Percentiles rank a stretch among this genome's conserved stretches.
Conservation (phyloP, 2,797 vertebrate species). For the Psittacula derbiana region DNA sequence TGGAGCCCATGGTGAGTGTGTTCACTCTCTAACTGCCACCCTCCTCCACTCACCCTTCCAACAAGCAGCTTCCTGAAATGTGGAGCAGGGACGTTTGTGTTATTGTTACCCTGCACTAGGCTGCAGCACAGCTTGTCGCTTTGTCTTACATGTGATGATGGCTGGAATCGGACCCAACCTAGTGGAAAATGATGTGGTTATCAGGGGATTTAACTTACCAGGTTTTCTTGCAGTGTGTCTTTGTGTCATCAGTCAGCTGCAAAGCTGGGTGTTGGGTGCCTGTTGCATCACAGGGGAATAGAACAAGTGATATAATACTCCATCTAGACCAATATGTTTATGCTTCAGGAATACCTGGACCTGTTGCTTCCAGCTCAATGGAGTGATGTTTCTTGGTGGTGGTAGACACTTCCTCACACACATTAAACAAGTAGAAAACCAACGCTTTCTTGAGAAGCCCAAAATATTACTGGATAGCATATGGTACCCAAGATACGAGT, state of each 20-base stretch:
- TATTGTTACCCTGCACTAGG: neutral
- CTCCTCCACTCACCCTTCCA: neutral
- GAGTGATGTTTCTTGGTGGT: neutral
- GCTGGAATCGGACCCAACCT: accelerated
- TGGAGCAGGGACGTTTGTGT: neutral
- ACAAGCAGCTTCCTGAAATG: neutral
- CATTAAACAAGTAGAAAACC: neutral
- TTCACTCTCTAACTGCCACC: neutral
- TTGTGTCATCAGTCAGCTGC: neutral
- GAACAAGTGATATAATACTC: neutral
- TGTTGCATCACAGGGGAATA: neutral
- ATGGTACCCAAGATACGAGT: neutral
- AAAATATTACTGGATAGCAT: neutral
- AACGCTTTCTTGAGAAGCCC: neutral
- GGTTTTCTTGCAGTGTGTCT: neutral
- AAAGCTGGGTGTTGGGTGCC: neutral
- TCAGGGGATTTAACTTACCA: neutral
- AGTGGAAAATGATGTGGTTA: neutral
- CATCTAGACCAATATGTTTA: neutral
- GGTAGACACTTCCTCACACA: neutral
- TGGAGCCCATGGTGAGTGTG: neutral
- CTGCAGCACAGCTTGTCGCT: neutral
- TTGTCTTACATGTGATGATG: accelerated
- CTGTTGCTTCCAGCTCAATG: neutral
- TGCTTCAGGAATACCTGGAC: neutral